Evolutionary conservation across 2,888 invertebrate species (phyloP), one percentile per base, ranked within the genome.

Genomic region (Megamerina dolium): DNA sequence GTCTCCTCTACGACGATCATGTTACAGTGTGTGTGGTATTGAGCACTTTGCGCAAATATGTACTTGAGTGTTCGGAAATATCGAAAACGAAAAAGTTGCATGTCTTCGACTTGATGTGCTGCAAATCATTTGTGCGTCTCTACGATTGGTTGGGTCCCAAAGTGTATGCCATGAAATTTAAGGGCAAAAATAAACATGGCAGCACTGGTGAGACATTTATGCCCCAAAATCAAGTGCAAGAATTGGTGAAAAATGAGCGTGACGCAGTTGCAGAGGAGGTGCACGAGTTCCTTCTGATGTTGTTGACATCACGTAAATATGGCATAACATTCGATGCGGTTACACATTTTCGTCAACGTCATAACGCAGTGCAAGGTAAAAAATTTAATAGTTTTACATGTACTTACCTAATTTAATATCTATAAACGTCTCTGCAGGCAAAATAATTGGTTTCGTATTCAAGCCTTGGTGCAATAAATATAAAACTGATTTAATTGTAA

Each of bases 301-400:
- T 92, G 2, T 80, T 87, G 49, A 85, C 88, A 2, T 87, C 86
- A 0, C 78, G 82, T 53, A 85, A 82, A 63, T 66, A 80, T 58
- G 91, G 91, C 6, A 77, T 92, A 10, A 80, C 84, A 54, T 91
- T 90, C 60, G 75, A 78, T 52, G 86, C 88, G 57, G 78, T 76
- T 53, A 73, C 75, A 3, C 56, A 63, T 27, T 64, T 63, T 19
- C 54, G 61, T 2, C 59, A 64, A 33, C 68, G 68, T 45, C 61
- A 64, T 37, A 72, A 72, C 43, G 54, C 53, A 3, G 46, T 67
- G 13, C 71, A 69, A 45, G 64, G 66, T 37, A 49, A 10, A 13
- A n/a, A n/a, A n/a, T n/a, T n/a, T n/a, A n/a, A n/a, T n/a, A n/a
- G n/a, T n/a, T n/a, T n/a, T n/a, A n/a, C n/a, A n/a, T n/a, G n/a